Conservation (phyloP, 2,113 vertebrate species). For the western clawed frog (Xenopus tropicalis) region UCB_Xtro_10.0 CM004450.2:114750001-114750500, state of each 20-base stretch:
- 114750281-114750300: background rate
- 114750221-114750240: background rate
- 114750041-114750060: too few species aligned
- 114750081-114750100: background rate
- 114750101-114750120: background rate
- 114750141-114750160: background rate
- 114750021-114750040: too few species aligned
- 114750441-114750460: too few species aligned
- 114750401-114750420: too few species aligned
- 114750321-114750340: background rate
- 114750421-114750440: too few species aligned
- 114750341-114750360: too few species aligned
- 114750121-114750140: background rate
- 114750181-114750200: background rate
- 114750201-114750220: background rate
- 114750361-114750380: too few species aligned
- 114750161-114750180: background rate
- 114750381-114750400: too few species aligned
- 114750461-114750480: too few species aligned
- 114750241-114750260: slow-evolving; percentile 1
- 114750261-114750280: background rate
- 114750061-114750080: background rate
- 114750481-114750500: too few species aligned
- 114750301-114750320: background rate
- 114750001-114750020: too few species aligned